Conservation (phyloP, 2,888 invertebrate genomes). For the Neoascia interrupta region DNA sequence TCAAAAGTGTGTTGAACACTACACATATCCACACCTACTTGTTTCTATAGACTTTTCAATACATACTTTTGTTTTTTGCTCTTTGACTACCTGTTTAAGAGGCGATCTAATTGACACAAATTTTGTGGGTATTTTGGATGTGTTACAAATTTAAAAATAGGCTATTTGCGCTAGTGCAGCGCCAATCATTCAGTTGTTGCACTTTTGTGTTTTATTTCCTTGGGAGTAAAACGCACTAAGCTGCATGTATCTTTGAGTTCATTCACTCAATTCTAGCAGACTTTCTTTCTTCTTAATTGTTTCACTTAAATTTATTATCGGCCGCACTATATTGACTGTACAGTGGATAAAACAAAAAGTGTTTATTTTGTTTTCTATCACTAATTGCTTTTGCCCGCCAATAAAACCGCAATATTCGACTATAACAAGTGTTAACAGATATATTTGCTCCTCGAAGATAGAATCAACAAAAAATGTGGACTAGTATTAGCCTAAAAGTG, state of each 20-base stretch:
- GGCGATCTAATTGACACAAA: conserved; percentile 33
- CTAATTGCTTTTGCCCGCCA: conserved; percentile 46
- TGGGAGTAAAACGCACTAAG: too few relatives aligned
- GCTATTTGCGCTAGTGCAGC: conserved; percentile 20
- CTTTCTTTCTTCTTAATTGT: conserved; percentile 14
- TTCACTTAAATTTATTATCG: background rate
- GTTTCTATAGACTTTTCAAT: too few relatives aligned
- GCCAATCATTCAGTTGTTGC: conserved; percentile 15
- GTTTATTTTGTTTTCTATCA: conserved; percentile 48
- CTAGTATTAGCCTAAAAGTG: conserved; percentile 27
- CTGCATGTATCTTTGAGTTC: too few relatives aligned
- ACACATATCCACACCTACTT: too few relatives aligned
- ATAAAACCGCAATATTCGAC: conserved; percentile 45
- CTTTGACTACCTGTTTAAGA: conserved; percentile 18
- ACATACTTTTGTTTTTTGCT: too few relatives aligned
- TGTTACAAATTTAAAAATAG: conserved; percentile 48
- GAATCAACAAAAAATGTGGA: background rate
- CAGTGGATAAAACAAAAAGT: conserved; percentile 17
- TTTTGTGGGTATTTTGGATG: conserved; percentile 32
- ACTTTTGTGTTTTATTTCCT: too few relatives aligned
- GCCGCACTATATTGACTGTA: conserved; percentile 26
- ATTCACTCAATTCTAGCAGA: conserved; percentile 18
- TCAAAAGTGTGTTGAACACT: too few relatives aligned
- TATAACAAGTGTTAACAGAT: conserved; percentile 48
- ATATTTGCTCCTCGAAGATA: conserved; percentile 45